Evolutionary conservation across 2,113 vertebrate genomes (phyloP).

Genomic region (Chionis minor): DNA sequence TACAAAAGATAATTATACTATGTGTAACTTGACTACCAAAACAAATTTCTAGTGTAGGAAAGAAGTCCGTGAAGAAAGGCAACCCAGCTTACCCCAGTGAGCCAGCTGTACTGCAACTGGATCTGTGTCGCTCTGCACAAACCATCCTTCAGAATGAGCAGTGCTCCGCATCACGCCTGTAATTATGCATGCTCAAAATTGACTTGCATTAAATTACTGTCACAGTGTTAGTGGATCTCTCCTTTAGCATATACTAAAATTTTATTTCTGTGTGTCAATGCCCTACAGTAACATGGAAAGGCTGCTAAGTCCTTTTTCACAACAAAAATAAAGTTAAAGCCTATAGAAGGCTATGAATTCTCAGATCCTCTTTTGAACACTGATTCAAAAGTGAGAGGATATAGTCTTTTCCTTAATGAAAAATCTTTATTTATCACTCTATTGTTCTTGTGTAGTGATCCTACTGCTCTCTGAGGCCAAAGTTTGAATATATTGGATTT

Average conservation of each 20-base stretch:
- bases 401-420: constrained; percentile 68
- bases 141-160: accelerated
- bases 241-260: constrained; percentile 21
- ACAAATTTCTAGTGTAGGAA: background rate
- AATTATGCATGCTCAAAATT: background rate
- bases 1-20: accelerated
- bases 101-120: background rate
- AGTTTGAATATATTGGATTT: constrained; percentile 71
- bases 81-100: background rate
- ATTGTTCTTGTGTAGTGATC: constrained; percentile 63
- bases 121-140: background rate
- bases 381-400: constrained; percentile 61
- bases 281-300: background rate
- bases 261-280: background rate
- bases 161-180: background rate
- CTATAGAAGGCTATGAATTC: constrained; percentile 29
- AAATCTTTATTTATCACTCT: constrained; percentile 69
- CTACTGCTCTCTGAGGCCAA: constrained; percentile 57
- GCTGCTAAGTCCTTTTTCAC: background rate
- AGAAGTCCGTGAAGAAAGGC: background rate
- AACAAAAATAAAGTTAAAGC: constrained; percentile 1
- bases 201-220: constrained; percentile 7
- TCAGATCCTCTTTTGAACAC: constrained; percentile 37
- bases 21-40: accelerated
- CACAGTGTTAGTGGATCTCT: background rate